Evolutionary conservation across 2,797 vertebrate genomes (phyloP).

Genomic region (Denticeps clupeoides): DNA sequence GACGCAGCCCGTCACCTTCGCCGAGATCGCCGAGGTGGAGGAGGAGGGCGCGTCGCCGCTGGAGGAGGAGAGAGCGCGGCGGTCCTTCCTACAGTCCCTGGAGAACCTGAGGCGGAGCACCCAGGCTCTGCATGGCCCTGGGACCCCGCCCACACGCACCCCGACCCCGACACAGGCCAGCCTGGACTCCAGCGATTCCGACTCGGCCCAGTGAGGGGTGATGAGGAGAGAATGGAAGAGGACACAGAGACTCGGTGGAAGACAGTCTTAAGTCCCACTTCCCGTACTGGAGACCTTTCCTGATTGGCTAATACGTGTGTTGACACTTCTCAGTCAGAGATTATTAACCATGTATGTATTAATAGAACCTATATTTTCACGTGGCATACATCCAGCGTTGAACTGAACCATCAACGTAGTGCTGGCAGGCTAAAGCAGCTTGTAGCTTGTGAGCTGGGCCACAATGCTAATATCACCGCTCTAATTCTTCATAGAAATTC

Average conservation of each 20-base stretch:
- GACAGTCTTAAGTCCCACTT: constrained; percentile 7
- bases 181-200: constrained; percentile 92
- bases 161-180: constrained; percentile 67
- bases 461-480: constrained; percentile 27
- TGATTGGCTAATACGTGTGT: too few species aligned
- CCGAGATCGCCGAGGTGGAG: constrained; percentile 95
- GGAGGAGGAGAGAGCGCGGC: constrained; percentile 87
- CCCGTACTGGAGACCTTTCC: constrained; percentile 19
- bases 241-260: background rate
- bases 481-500: constrained; percentile 42
- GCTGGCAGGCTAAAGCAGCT: constrained; percentile 27
- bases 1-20: constrained; percentile 96
- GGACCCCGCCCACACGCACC: constrained; percentile 47
- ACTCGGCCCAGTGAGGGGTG: constrained; percentile 74
- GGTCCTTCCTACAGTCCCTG: constrained; percentile 88
- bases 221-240: background rate
- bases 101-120: constrained; percentile 90
- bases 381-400: constrained; percentile 24
- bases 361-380: constrained; percentile 29
- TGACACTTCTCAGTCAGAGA: too few species aligned
- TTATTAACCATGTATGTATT: constrained; percentile 24
- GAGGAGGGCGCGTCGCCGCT: constrained; percentile 86
- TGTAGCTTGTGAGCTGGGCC: constrained; percentile 28
- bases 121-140: constrained; percentile 63
- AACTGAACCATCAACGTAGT: constrained; percentile 18